Conservation (phyloP, 2,888 invertebrate genomes). For the Eupithecia subfuscata region DNA sequence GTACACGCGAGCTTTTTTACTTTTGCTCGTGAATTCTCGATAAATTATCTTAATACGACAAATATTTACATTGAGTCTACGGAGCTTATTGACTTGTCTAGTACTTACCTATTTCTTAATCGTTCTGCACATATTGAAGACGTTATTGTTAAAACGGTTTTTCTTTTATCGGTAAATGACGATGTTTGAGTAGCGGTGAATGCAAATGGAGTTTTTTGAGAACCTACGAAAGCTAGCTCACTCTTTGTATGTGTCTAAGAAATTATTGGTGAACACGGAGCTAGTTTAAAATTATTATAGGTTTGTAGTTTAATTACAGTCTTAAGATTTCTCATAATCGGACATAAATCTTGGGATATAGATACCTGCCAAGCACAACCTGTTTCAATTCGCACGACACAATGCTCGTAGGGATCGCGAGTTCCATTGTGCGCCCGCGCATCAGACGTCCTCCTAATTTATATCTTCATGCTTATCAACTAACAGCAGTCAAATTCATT, state of each 20-base stretch:
- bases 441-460: slow-evolving; percentile 73
- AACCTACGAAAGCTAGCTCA: slow-evolving; percentile 29
- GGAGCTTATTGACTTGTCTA: slow-evolving; percentile 66
- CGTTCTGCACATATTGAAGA: slow-evolving; percentile 57
- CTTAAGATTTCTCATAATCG: slow-evolving; percentile 77
- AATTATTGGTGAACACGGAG: slow-evolving; percentile 2
- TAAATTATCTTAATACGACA: slow-evolving; percentile 75
- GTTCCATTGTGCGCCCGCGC: slow-evolving; percentile 67
- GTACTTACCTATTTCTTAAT: slow-evolving; percentile 57
- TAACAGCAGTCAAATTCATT: slow-evolving; percentile 65
- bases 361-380: slow-evolving; percentile 81
- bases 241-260: slow-evolving; percentile 64
- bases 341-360: slow-evolving; percentile 78
- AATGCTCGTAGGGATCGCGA: slow-evolving; percentile 63
- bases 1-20: slow-evolving; percentile 54
- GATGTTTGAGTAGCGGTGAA: slow-evolving; percentile 67
- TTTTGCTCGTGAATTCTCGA: slow-evolving; percentile 60
- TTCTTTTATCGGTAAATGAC: slow-evolving; percentile 55
- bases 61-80: slow-evolving; percentile 69
- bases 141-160: slow-evolving; percentile 62
- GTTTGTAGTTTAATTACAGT: slow-evolving; percentile 79
- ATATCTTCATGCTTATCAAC: slow-evolving; percentile 81
- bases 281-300: slow-evolving; percentile 77
- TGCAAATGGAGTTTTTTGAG: slow-evolving; percentile 45
- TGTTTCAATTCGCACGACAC: slow-evolving; percentile 81